Base-by-base conservation (phyloP, 2,888 invertebrate species). In the Sipunculus nudus region DNA sequence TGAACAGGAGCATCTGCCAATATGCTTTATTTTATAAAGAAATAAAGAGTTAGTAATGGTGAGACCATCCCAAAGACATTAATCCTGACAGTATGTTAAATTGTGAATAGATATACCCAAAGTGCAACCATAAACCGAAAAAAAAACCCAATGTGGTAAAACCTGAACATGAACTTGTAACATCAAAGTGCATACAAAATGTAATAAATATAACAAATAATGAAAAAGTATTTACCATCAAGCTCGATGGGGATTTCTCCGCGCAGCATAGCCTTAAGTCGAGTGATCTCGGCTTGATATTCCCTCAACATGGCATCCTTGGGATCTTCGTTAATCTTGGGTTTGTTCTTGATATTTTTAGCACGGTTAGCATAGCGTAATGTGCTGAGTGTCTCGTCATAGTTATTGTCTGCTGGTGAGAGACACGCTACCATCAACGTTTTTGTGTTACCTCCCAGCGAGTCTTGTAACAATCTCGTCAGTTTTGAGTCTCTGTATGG, bases 341-440 rank as follows among this genome's bases (percentile, higher is more conserved):
- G 93, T 67, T 84, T 84, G 80, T 94, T 94, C 76, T 91, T 89
- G 65, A 94, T 94, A 78, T 92, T 92, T 82, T 94, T 92, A 5
- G 93, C 93, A 59, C 92, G 85, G 73, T 92, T 92, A 0, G 93
- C 93, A 81, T 93, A 94, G n/a, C 72, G 40, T 21, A 93, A 83
- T 0, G 93, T 93, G 61, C 82, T 92, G 19, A 94, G 82, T 0
- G 92, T 92, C 83, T 94, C 93, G 65, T 92, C 91, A 68, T 92
- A 92, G 78, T 92, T 93, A 74, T 89, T 88, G 77, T 91, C 90
- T 1, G 92, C 90, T 0, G 93, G 93, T 25, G 92, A 92, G 2
- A 94, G 85, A 77, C 92, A 93, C 0, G 92, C 92, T 50, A 93
- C 89, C 93, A 94, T 94, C 50, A 94, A 79, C 0, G 94, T 94